Base-by-base conservation (phyloP, 2,797 vertebrate genomes). In the Centropyge bicolor region DNA sequence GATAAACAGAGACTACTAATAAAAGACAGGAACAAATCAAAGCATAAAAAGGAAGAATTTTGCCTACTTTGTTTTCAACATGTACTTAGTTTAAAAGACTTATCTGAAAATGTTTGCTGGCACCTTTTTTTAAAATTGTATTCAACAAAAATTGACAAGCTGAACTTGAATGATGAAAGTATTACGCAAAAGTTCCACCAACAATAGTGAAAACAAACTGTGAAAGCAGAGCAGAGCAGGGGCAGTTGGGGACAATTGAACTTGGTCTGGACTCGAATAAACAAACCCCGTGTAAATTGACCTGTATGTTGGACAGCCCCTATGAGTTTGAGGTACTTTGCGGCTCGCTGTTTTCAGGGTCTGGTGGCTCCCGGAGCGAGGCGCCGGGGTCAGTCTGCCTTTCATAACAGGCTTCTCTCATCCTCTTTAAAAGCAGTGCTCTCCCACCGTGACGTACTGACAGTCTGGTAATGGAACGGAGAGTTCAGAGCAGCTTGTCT, bases 381-480 rank as follows among this genome's bases (percentile, higher is more conserved):
- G 67, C 70, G 65, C 64, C 38, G 3, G 71, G 78, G 86, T 84
- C 86, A 84, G 76, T 74, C 81, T 69, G 52, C 72, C 76, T 82
- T 84, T 86, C 81, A 88, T 60, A 86, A 79, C 78, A 85, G 76
- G 62, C 65, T 85, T 54, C 65, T 75, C 69, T 88, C 80, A 83
- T 81, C 76, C 70, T 61, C 55, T 78, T 83, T 85, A 77, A 88
- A 88, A 87, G 78, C 86, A 74, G 40, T 31, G 76, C 81, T 77
- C 72, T 77, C 77, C 85, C 77, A 84, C 83, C 27, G 68, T 86
- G 85, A 85, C 48, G 45, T 64, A 14, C 78, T 81, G 85, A 84
- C 86, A 88, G 83, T 78, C 82, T 69, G 63, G 83, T 89, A 91
- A 91, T 91, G 83, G 86, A 85, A 88, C 24, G 49, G 60, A 84